Evolutionary conservation across 2,888 invertebrate species (phyloP), one percentile per base, ranked within the genome.

Genomic region (Morpho helenor): DNA sequence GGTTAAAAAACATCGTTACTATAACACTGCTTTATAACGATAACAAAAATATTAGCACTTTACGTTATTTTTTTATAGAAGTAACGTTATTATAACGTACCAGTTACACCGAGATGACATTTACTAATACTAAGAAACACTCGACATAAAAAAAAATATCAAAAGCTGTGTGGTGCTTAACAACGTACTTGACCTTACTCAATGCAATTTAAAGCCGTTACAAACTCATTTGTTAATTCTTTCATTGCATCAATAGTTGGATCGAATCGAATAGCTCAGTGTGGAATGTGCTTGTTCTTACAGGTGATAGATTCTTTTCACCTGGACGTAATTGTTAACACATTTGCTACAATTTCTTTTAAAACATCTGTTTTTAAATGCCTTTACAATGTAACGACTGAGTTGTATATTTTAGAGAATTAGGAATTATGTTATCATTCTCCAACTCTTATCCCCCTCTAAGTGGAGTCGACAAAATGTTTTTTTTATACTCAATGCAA

Each of bases 161-260:
- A 53, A 46, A 53, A 49, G 46, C 43, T 43, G 9, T 44, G 8
- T 44, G 42, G 48, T 57, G 9, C 40, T 48, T 61, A 57, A 49
- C 49, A 52, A 56, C 53, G 43, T 57, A 56, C 55, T 56, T 60
- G 63, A 63, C 63, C 63, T 63, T 60, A 56, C 53, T 6, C 49
- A 61, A 63, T 55, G 52, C 47, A 49, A 52, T 52, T 41, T 49
- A 44, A 8, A 41, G 8, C 56, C 52, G 59, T 52, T 59, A 48
- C 47, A 7, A 41, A 31, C 31, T 31, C 31, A 31, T 5, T 31
- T 31, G 31, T 31, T 31, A 31, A 31, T 31, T 31, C 31, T 31
- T 31, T 31, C 31, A 31, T 31, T 31, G 31, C 31, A 31, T 31
- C 4, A 31, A 31, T 3, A 3, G 31, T 49, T 45, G 52, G 41